Evolutionary conservation across 2,113 vertebrate genomes (phyloP).

Genomic region (Corythoichthys haematopterus): DNA sequence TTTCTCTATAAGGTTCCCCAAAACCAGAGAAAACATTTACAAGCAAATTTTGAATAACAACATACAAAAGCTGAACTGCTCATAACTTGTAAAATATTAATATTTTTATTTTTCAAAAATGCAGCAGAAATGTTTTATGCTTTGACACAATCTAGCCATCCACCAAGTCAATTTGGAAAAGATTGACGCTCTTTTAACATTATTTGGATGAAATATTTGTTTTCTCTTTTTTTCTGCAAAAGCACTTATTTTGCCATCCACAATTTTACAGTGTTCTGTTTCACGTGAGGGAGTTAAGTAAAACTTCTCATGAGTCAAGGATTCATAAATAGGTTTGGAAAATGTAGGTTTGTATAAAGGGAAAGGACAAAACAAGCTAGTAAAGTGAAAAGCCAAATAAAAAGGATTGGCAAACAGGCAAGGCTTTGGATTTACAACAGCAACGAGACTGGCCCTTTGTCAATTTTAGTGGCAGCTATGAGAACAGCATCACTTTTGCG

Average conservation of each 20-base stretch:
- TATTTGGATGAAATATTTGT: conserved; percentile 33
- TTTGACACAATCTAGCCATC: conserved; percentile 87
- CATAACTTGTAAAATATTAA: conserved; percentile 82
- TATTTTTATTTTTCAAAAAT: conserved; percentile 95
- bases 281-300: conserved; percentile 46
- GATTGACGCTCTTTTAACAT: conserved; percentile 47
- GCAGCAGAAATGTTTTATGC: conserved; percentile 92
- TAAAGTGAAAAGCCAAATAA: background rate
- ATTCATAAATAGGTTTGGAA: background rate
- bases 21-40: background rate
- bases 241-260: conserved; percentile 55
- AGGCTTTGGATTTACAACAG: background rate
- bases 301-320: conserved; percentile 26
- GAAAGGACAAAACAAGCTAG: conserved; percentile 17
- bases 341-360: background rate
- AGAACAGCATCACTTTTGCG: background rate
- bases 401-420: background rate
- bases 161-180: conserved; percentile 83
- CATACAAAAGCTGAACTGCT: conserved; percentile 46
- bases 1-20: background rate
- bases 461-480: conserved; percentile 6
- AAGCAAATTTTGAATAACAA: conserved; percentile 25
- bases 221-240: conserved; percentile 38
- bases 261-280: conserved; percentile 53
- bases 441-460: background rate